phyloP scores from a whole-genome alignment of 2,888 invertebrate species.

The Cylindroiulus punctatus region DNA sequence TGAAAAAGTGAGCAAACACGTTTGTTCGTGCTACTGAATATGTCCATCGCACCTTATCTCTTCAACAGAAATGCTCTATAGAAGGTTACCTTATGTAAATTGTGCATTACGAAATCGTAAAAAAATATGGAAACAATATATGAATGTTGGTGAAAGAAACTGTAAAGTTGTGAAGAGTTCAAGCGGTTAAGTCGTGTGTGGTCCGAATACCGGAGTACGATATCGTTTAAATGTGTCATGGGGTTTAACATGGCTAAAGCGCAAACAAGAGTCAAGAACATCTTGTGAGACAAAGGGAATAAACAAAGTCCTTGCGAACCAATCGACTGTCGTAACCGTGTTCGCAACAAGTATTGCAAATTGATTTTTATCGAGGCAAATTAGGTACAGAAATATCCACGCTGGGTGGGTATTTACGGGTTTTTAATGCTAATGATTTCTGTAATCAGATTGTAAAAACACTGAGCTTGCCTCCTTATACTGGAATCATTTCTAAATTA shows the following conservation, averaged over 20 bases:
- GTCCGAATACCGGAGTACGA: slow-evolving; percentile 30
- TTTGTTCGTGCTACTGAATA: not conserved
- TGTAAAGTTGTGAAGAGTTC: slow-evolving; percentile 16
- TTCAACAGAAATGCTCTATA: not conserved
- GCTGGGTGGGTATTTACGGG: not conserved
- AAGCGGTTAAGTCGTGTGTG: not conserved
- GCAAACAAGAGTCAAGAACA: not conserved
- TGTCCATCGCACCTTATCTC: not conserved
- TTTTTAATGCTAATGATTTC: not conserved
- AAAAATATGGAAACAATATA: slow-evolving; percentile 19
- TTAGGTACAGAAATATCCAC: not conserved
- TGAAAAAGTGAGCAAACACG: not conserved
- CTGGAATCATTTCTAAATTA: too few species aligned
- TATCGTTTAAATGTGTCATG: slow-evolving; percentile 36
- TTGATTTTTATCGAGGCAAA: slow-evolving; percentile 7
- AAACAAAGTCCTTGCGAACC: not conserved
- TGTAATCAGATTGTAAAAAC: not conserved
- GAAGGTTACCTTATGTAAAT: slow-evolving; percentile 29
- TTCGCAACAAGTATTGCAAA: not conserved
- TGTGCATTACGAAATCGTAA: not conserved
- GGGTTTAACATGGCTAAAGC: not conserved
- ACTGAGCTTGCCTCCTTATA: not conserved
- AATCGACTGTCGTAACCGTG: not conserved
- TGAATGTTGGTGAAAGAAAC: slow-evolving; percentile 6
- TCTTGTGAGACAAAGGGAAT: not conserved